Evolutionary conservation across 2,888 invertebrate species (phyloP).

Genomic region (Ophioninae sp.): DNA sequence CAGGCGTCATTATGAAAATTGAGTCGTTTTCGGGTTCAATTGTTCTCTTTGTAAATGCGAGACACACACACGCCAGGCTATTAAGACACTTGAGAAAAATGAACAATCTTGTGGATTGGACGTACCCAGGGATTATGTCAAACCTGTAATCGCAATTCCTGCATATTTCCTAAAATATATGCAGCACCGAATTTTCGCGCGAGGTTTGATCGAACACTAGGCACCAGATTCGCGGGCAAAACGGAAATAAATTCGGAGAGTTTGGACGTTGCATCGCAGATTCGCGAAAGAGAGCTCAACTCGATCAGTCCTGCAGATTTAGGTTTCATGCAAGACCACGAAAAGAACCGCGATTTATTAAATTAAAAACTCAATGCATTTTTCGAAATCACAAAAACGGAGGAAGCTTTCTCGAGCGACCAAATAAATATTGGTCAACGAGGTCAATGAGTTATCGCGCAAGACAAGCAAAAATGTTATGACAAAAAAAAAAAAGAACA

Average conservation of each 20-base stretch:
- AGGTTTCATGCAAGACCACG: neutral
- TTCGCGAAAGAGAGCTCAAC: conserved; percentile 37
- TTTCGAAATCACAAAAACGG: neutral
- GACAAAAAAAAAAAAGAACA: conserved; percentile 23
- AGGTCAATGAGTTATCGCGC: conserved; percentile 3
- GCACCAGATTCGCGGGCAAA: conserved; percentile 63
- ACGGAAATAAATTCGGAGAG: conserved; percentile 65
- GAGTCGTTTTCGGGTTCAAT: neutral
- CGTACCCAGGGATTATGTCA: neutral
- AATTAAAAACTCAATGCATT: neutral
- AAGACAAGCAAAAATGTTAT: conserved; percentile 12
- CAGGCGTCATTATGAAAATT: neutral
- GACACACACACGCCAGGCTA: neutral
- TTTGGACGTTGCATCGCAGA: conserved; percentile 32
- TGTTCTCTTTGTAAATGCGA: neutral
- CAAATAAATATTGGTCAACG: conserved; percentile 8
- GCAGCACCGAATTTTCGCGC: conserved; percentile 32
- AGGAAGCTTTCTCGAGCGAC: neutral
- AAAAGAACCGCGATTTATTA: neutral
- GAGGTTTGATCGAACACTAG: conserved; percentile 64
- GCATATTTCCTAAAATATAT: neutral
- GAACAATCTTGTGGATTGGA: neutral
- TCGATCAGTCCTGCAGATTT: neutral
- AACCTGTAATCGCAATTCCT: neutral
- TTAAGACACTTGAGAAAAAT: neutral